Evolutionary conservation across 2,113 vertebrate species (phyloP).

Genomic region (Aleadryas rufinucha): DNA sequence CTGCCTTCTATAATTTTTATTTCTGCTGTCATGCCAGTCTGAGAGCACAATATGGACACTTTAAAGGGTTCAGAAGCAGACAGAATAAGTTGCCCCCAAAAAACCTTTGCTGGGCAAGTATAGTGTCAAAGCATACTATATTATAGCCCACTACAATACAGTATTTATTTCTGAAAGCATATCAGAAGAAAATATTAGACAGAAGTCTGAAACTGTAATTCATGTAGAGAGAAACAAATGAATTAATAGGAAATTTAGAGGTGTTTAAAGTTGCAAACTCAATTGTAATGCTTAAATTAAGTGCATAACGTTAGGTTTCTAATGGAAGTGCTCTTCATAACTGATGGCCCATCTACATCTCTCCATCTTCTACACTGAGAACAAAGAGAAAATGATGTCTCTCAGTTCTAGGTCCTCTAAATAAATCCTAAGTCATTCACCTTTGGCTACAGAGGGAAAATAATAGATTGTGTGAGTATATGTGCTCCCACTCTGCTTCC

Average conservation of each 20-base stretch:
- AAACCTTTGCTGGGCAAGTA: not conserved
- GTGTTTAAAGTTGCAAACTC: not conserved
- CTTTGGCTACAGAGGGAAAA: not conserved
- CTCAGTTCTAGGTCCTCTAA: not conserved
- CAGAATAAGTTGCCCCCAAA: not conserved
- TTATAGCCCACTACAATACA: not conserved
- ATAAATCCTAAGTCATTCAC: not conserved
- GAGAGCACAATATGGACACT: not conserved
- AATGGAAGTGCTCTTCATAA: not conserved
- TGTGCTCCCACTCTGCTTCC: not conserved
- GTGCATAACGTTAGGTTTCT: not conserved
- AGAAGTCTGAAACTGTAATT: not conserved
- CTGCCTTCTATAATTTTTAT: not conserved
- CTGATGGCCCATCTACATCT: not conserved
- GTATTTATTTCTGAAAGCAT: not conserved
- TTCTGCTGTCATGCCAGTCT: not conserved
- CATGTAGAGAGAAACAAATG: not conserved
- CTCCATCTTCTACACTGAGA: not conserved
- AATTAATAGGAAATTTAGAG: not conserved
- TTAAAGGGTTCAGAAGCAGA: not conserved
- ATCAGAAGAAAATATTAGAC: not conserved
- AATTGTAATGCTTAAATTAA: not conserved
- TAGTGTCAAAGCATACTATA: not conserved
- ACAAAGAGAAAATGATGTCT: not conserved
- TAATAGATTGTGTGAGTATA: not conserved